Percentiles rank a stretch among this genome's conserved stretches.
Conservation (phyloP, 2,113 vertebrate genomes). For the Festucalex cinctus region DNA sequence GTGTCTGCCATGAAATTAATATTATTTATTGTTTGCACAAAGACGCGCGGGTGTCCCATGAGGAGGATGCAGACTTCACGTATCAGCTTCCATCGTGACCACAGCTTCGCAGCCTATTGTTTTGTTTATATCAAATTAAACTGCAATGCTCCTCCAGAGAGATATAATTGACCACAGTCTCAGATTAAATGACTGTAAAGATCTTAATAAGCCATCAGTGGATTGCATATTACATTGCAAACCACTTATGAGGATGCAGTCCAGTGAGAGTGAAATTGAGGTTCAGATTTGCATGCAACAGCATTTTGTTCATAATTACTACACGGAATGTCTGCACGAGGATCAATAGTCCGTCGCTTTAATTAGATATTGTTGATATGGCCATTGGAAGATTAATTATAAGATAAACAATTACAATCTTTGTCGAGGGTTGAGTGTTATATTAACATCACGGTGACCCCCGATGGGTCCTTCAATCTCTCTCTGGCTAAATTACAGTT, state of each 20-base stretch:
- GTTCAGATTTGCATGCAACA: conserved; percentile 60
- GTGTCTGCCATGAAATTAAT: conserved; percentile 72
- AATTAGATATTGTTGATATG: conserved; percentile 65
- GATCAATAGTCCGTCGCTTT: conserved; percentile 67
- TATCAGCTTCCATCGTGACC: conserved; percentile 72
- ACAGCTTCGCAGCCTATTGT: conserved; percentile 68
- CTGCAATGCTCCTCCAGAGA: conserved; percentile 67
- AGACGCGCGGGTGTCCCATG: conserved; percentile 52
- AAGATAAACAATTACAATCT: conserved; percentile 21
- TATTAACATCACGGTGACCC: conserved; percentile 23
- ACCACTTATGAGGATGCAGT: conserved; percentile 65
- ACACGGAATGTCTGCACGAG: conserved; percentile 42
- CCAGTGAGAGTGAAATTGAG: conserved; percentile 54
- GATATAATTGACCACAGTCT: conserved; percentile 72
- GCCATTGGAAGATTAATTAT: conserved; percentile 52
- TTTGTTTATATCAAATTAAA: conserved; percentile 78
- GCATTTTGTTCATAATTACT: conserved; percentile 58
- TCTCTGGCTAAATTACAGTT: conserved; percentile 4
- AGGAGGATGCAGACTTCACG: conserved; percentile 47
- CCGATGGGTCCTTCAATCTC: conserved; percentile 12
- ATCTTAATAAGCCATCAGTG: conserved; percentile 76
- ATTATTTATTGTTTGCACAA: conserved; percentile 70
- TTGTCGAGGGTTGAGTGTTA: conserved; percentile 12
- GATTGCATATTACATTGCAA: conserved; percentile 68
- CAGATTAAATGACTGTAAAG: conserved; percentile 72